Evolutionary conservation across 1,140 invertebrate genomes (phyloP), one percentile per base, ranked within the genome.

Genomic region (Drosophila tani): DNA sequence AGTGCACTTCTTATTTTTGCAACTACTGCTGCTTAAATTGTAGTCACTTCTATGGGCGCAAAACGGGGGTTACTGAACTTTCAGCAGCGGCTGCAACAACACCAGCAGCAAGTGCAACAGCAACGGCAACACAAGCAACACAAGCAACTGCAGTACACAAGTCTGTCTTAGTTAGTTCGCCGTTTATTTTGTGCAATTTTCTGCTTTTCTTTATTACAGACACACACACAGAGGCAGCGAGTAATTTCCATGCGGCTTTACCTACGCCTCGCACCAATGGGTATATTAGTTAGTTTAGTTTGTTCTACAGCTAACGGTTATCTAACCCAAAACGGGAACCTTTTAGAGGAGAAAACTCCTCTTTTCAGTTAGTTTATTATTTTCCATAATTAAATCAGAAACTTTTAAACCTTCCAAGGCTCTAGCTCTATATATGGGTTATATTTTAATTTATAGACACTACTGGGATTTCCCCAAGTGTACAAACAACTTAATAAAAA

Each of bases 21-120:
- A 43, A 21, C 27, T 19, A 14, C 11, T 45, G 17, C 53, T 64
- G 55, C 47, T 79, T 43, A 50, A 65, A 58, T 77, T 55, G 41
- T 60, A 62, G 65, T 57, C 76, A 83, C 67, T 84, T 68, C 40
- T 68, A 63, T 84, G 81, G 66, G 46, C 71, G 62, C 67, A 71
- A 73, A 60, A 41, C 47, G 63, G 68, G 71, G 83, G 75, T 82
- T 58, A 82, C 15, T 87, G 83, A 87, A 82, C 83, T 79, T 49
- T 47, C 47, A 64, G 51, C 64, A 55, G 24, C 67, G 41, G 32
- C 27, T 46, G 21, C 73, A 57, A 40, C 45, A 64, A 21, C 57
- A 68, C 19, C 53, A 51, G 35, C 59, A 47, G 32, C 56, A 56
- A 24, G 41, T 38, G 19, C 12, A 50, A 7, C 21, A 41, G n/a